Evolutionary conservation across 2,797 vertebrate genomes (phyloP).

Genomic region (Benthosema pterotum): DNA sequence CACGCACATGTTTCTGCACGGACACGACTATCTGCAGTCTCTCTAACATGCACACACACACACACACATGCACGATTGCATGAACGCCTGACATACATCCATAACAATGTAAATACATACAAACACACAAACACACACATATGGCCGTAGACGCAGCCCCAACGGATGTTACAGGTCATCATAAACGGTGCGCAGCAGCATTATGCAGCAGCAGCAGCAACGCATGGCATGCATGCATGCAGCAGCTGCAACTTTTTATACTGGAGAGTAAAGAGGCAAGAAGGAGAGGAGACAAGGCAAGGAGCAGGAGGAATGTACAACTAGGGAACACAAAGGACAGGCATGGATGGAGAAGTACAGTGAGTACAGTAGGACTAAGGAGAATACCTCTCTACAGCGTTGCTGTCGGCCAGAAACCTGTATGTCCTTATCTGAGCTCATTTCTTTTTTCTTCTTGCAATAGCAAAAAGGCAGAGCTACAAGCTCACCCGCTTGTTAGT

Average conservation of each 20-base stretch:
- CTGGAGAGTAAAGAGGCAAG: background rate
- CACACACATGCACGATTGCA: slow-evolving; percentile 12
- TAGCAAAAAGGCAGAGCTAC: too few species aligned
- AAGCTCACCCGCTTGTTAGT: too few species aligned
- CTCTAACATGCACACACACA: slow-evolving; percentile 20
- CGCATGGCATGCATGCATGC: too few species aligned
- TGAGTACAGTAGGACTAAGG: too few species aligned
- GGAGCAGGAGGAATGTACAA: background rate
- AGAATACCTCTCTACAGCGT: too few species aligned
- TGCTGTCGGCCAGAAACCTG: too few species aligned
- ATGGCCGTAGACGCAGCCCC: background rate
- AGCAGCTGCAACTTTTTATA: slow-evolving; percentile 9
- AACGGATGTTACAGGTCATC: background rate
- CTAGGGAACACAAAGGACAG: too few species aligned
- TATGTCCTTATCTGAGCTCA: too few species aligned
- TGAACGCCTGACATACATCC: slow-evolving; percentile 10
- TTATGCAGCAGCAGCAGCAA: slow-evolving; percentile 18
- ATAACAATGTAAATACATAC: slow-evolving; percentile 14
- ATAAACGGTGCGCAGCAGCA: slow-evolving; percentile 10
- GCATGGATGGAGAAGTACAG: too few species aligned
- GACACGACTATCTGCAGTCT: too few species aligned
- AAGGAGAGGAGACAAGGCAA: slow-evolving; percentile 12
- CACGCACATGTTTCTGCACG: background rate
- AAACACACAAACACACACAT: slow-evolving; percentile 17
- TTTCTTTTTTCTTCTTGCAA: too few species aligned